Percentiles rank a stretch among this genome's conserved stretches.
Evolutionary conservation across 2,113 vertebrate genomes (phyloP).

Genomic region (Enhydra lutris): DNA sequence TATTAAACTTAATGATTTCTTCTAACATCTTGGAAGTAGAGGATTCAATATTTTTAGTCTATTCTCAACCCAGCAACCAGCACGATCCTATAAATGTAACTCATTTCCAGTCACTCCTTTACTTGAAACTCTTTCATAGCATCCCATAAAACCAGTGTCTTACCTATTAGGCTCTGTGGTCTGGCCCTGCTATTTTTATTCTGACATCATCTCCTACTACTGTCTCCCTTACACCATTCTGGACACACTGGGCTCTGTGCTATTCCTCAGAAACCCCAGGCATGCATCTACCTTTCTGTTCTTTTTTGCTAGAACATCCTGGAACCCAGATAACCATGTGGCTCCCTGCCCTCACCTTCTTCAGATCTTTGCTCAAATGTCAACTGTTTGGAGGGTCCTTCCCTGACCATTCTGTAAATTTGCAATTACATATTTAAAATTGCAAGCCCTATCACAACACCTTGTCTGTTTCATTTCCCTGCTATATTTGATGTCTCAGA

Average conservation of each 20-base stretch:
- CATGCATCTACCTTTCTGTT: not conserved
- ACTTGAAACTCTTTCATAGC: not conserved
- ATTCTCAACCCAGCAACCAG: not conserved
- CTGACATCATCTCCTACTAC: not conserved
- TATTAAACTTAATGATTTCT: not conserved
- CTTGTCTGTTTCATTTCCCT: too few species aligned
- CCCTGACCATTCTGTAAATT: not conserved
- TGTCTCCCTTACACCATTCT: not conserved
- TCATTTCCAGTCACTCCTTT: not conserved
- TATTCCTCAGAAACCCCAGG: not conserved
- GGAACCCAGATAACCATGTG: not conserved
- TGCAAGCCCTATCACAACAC: not conserved
- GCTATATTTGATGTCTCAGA: too few species aligned
- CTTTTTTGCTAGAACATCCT: not conserved
- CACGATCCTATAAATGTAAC: not conserved
- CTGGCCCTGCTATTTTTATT: not conserved
- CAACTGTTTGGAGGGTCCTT: not conserved
- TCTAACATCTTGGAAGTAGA: not conserved
- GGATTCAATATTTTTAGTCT: not conserved
- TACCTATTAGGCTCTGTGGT: not conserved
- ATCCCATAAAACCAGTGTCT: not conserved
- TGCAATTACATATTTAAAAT: not conserved
- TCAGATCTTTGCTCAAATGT: not conserved
- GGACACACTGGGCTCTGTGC: not conserved
- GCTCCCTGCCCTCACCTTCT: not conserved